These are phyloP conservation scores for Blomia tropicalis DNA, from an alignment of 2,888 invertebrate genomes.

Conservation along the genomic window DNA sequence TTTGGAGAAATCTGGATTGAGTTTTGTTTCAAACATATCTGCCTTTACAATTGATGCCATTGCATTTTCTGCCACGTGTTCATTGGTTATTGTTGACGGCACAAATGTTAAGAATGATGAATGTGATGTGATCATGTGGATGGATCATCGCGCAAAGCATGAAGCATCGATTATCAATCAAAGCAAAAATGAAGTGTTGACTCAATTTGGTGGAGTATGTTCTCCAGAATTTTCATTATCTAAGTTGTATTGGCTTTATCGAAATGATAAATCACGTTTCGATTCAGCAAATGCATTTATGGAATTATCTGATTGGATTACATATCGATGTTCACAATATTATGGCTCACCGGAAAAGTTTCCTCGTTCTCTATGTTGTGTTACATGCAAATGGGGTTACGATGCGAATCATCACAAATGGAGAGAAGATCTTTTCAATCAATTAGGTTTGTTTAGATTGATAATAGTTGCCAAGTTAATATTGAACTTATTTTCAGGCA, in stretches of 20 bases:
- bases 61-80: conserved; percentile 94
- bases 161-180: conserved; percentile 12
- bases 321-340: conserved; percentile 49
- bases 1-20: not conserved
- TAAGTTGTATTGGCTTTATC: conserved; percentile 78
- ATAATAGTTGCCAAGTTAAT: conserved; percentile 39
- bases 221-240: conserved; percentile 95
- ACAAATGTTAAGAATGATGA: not conserved
- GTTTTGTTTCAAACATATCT: not conserved
- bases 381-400: conserved; percentile 87
- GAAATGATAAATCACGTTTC: conserved; percentile 42
- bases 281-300: conserved; percentile 56
- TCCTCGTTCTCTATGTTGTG: conserved; percentile 65
- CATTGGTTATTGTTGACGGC: conserved; percentile 59
- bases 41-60: conserved; percentile 50
- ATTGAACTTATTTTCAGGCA: not conserved
- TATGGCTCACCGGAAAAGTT: conserved; percentile 6
- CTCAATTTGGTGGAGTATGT: conserved; percentile 75
- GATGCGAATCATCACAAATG: conserved; percentile 46
- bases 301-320: conserved; percentile 80
- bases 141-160: conserved; percentile 50
- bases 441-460: conserved; percentile 60
- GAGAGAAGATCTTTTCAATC: conserved; percentile 53
- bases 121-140: conserved; percentile 64
- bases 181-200: conserved; percentile 49